phyloP scores from a whole-genome alignment of 37 sponge, comb jelly and placozoan genomes.

The Halisarca cf. caerulea region DNA sequence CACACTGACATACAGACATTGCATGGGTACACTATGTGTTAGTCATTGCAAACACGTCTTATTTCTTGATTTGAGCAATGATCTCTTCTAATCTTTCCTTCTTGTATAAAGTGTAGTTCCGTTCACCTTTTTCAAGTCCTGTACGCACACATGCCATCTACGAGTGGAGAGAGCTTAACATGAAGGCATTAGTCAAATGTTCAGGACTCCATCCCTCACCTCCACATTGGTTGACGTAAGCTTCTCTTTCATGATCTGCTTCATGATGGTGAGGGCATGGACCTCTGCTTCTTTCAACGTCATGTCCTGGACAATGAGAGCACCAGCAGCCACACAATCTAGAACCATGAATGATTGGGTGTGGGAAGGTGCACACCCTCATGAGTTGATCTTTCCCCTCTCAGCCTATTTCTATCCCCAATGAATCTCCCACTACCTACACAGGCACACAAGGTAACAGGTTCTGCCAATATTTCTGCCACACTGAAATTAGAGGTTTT shows the following conservation, averaged over 20 bases:
- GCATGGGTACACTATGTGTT: neutral
- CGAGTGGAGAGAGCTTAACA: too few species aligned
- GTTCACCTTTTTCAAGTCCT: slow-evolving; percentile 46
- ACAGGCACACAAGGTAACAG: too few species aligned
- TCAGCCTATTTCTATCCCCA: too few species aligned
- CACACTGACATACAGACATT: too few species aligned
- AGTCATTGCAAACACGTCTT: neutral
- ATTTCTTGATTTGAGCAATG: slow-evolving; percentile 57
- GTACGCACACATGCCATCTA: slow-evolving; percentile 32
- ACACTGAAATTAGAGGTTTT: too few species aligned
- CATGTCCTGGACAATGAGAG: slow-evolving; percentile 55
- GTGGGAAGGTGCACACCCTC: too few species aligned
- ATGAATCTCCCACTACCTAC: too few species aligned
- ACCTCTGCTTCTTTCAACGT: slow-evolving; percentile 79
- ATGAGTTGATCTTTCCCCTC: neutral
- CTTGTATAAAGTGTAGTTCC: slow-evolving; percentile 57
- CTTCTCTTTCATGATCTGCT: slow-evolving; percentile 99
- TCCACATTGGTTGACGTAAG: slow-evolving; percentile 89
- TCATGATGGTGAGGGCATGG: slow-evolving; percentile 78
- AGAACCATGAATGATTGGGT: too few species aligned
- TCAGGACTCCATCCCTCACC: slow-evolving; percentile 60
- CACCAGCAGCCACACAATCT: too few species aligned
- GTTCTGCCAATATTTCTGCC: too few species aligned
- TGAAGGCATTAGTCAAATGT: too few species aligned
- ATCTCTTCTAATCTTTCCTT: slow-evolving; percentile 72